Evolutionary conservation across 2,888 invertebrate genomes (phyloP).

Genomic region (Leistus spinibarbis): DNA sequence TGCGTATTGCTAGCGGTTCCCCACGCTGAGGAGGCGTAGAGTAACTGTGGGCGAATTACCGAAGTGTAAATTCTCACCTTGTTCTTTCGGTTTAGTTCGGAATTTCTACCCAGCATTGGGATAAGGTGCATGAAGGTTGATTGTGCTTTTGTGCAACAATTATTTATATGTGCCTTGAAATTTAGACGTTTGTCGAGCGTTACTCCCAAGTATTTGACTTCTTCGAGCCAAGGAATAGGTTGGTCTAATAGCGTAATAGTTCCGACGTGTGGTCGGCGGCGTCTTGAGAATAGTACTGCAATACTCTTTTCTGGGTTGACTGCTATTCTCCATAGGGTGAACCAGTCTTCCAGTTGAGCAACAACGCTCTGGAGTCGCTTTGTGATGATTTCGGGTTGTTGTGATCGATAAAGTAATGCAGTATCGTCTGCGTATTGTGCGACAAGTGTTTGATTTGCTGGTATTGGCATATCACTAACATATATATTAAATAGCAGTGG

Average conservation of each 20-base stretch:
- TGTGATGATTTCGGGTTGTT: neutral
- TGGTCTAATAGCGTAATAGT: neutral
- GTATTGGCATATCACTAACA: constrained; percentile 43
- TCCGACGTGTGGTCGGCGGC: neutral
- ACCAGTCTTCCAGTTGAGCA: neutral
- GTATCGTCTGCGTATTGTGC: constrained; percentile 42
- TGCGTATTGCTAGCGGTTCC: neutral
- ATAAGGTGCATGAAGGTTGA: neutral
- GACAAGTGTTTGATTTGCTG: constrained; percentile 17
- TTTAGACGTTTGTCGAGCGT: neutral
- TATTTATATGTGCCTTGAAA: neutral
- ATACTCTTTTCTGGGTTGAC: no score
- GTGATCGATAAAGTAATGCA: constrained; percentile 14
- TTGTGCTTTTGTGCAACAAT: neutral
- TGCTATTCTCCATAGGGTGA: neutral
- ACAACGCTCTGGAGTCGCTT: neutral
- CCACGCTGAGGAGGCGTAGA: constrained; percentile 4
- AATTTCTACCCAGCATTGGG: no score
- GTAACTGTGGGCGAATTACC: constrained; percentile 2
- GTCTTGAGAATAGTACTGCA: neutral
- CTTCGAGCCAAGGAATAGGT: neutral
- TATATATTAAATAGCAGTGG: constrained; percentile 44
- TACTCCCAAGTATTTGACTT: neutral
- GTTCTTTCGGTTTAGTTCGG: neutral
- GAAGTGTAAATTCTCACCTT: constrained; percentile 1